These are phyloP conservation scores for Caiman crocodilus DNA, from an alignment of 2,797 vertebrate species.

Conservation along the genomic window DNA sequence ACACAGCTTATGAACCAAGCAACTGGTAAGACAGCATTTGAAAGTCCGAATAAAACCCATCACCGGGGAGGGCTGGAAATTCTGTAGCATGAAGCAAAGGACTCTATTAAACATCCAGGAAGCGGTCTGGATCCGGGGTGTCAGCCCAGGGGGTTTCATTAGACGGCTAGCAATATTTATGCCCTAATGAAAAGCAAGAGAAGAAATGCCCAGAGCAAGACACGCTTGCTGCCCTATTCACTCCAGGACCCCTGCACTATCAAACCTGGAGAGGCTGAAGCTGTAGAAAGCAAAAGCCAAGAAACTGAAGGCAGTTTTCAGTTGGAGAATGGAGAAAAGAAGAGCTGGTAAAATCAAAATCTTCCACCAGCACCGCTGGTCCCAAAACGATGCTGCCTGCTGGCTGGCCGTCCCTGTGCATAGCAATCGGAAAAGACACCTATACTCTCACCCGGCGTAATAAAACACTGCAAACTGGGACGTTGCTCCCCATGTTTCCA, in stretches of 20 bases:
- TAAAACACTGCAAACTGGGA: not conserved
- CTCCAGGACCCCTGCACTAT: not conserved
- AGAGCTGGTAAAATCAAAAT: not conserved
- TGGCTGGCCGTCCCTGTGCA: not conserved
- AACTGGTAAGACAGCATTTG: not conserved
- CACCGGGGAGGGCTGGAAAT: not conserved
- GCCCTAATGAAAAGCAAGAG: not conserved
- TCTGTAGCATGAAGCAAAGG: not conserved
- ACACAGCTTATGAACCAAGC: not conserved
- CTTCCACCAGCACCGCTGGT: not conserved
- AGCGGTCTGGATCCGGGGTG: too few relatives aligned
- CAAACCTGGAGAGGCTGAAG: not conserved
- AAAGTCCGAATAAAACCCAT: not conserved
- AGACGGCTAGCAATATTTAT: not conserved
- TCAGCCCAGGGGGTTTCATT: not conserved
- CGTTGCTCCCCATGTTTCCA: not conserved
- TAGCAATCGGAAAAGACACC: not conserved
- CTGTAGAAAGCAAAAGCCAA: not conserved
- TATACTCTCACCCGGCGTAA: not conserved
- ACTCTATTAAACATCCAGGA: not conserved
- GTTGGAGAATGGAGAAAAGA: not conserved
- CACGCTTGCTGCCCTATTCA: not conserved
- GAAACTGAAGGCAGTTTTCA: not conserved
- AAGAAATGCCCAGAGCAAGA: not conserved
- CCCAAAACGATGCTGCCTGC: not conserved